These are phyloP conservation scores for Crambe crambe DNA, from an alignment of 37 sponge, comb jelly and placozoan species.

Conservation along the genomic window DNA sequence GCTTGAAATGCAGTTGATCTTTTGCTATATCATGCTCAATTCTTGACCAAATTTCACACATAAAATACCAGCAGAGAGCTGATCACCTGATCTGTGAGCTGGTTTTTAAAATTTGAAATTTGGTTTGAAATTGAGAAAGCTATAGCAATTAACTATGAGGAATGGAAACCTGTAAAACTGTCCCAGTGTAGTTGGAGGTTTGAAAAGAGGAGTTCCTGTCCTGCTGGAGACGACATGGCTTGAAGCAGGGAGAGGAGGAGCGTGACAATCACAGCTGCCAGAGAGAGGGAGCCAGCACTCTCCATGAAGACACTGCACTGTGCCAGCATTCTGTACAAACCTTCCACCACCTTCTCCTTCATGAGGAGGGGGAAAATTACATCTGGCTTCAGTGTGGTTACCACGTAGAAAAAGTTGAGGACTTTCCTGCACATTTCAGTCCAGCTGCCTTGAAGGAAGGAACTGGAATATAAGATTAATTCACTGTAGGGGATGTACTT, in stretches of 20 bases:
- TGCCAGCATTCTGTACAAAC: slow-evolving; percentile 8
- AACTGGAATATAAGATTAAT: neutral
- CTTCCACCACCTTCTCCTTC: slow-evolving; percentile 8
- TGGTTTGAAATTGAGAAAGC: too few species aligned
- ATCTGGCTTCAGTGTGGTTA: slow-evolving; percentile 6
- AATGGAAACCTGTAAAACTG: slow-evolving; percentile 28
- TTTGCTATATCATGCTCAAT: too few species aligned
- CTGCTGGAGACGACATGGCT: neutral
- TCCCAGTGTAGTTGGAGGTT: slow-evolving; percentile 40
- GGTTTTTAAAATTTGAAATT: too few species aligned
- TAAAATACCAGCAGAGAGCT: too few species aligned
- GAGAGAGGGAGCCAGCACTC: neutral
- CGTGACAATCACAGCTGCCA: neutral
- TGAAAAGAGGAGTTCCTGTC: slow-evolving; percentile 24
- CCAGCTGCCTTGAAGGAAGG: neutral
- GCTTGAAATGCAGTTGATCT: too few species aligned
- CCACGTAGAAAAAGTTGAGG: slow-evolving; percentile 13
- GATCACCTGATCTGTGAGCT: too few species aligned
- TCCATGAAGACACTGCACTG: neutral
- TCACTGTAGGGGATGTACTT: neutral
- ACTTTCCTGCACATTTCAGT: slow-evolving; percentile 11
- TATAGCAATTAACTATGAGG: too few species aligned
- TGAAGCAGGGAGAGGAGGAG: slow-evolving; percentile 2
- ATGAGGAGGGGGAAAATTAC: neutral
- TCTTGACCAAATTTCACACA: too few species aligned